Evolutionary conservation across 2,888 invertebrate genomes (phyloP), one percentile per base, ranked within the genome.

Genomic region (Caenorhabditis wallacei): DNA sequence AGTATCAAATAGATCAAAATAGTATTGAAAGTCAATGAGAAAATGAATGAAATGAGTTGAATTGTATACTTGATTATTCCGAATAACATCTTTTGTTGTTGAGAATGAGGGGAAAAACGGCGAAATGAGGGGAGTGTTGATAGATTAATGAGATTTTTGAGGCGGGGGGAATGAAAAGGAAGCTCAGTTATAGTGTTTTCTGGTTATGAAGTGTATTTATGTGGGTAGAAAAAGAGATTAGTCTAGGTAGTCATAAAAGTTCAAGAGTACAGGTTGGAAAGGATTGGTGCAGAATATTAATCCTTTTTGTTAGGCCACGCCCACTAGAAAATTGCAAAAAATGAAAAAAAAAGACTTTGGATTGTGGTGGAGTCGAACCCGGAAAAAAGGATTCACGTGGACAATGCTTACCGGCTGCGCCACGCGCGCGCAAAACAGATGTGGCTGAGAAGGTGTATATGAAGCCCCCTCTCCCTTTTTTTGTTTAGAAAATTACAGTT

Each of bases 1-100:
- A 75, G 26, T 18, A 81, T 75, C 16, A 81, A 37, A 18, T n/a
- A 64, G 18, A 81, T 81, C 7, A 81, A 43, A 16, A 75, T 3
- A 0, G 40, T 35, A 24, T 81, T 81, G 18, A 53, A 64, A 1
- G 71, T 7, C 1, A 75, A 20, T 7, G 81, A 70, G 30, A 53
- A 26, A 0, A 75, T 24, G 26, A 81, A 71, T 1, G 81, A 81
- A 30, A 69, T 46, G n/a, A 61, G 30, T 54, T 78, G 78, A 18
- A 78, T 63, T 11, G 46, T 22, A 24, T 43, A 63, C 10, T 78
- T 78, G 22, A 78, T 24, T 0, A 30, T 20, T 1, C 30, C 61
- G 40, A 78, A 78, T 4, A 46, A 22, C 26, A 66, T 75, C 4
- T 56, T 59, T 48, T 54, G 20, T 30, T 11, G 18, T 11, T 18